Conservation (phyloP, 2,113 vertebrate genomes). For the Ptilorrhoa leucosticta region DNA sequence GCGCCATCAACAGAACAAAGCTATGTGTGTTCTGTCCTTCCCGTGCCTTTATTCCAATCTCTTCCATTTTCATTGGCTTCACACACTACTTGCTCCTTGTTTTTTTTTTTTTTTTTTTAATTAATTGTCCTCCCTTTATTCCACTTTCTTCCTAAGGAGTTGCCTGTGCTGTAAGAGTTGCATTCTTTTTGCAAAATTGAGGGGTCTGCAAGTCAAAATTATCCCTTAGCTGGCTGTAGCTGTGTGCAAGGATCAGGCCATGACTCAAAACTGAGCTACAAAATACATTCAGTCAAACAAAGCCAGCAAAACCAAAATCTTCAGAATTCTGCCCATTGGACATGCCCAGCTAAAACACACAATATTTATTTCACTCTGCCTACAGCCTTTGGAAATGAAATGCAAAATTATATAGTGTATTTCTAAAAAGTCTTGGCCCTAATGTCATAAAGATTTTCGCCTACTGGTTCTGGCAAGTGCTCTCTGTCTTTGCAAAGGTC, state of each 20-base stretch:
- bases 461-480: neutral
- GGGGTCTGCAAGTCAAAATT: neutral
- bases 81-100: neutral
- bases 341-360: neutral
- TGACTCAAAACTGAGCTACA: neutral
- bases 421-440: neutral
- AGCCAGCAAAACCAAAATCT: neutral
- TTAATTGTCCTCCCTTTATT: neutral
- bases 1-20: neutral
- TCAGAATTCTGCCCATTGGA: neutral
- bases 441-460: neutral
- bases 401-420: neutral
- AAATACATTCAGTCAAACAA: neutral
- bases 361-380: neutral
- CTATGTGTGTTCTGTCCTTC: neutral
- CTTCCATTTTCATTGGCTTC: neutral
- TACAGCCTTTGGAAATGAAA: neutral
- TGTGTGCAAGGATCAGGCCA: neutral
- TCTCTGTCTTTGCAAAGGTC: neutral
- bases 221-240: neutral
- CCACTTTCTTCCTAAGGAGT: neutral
- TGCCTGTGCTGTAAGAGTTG: neutral
- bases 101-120: neutral
- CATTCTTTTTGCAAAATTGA: neutral
- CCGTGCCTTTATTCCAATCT: neutral